A percentile compares a stretch with the other conserved stretches of the same genome.
Evolutionary conservation across 2,113 vertebrate genomes (phyloP).

Genomic region (Antechinus stuartii): DNA sequence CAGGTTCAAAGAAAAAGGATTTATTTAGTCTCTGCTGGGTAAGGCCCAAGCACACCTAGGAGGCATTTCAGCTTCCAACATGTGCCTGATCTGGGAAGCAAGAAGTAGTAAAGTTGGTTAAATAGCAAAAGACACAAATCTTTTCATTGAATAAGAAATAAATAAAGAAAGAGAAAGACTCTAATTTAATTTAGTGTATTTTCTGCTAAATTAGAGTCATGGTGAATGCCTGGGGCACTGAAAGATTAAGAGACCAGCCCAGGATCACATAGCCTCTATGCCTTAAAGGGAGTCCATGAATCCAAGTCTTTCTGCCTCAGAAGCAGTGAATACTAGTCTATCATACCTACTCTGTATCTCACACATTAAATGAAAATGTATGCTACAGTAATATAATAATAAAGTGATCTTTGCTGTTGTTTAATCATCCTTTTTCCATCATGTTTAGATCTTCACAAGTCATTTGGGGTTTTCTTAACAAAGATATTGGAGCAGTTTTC

Average conservation of each 20-base stretch:
- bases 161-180: too few relatives aligned
- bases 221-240: neutral
- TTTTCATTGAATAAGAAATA: too few relatives aligned
- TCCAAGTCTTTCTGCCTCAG: neutral
- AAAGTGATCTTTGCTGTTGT: neutral
- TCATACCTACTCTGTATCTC: neutral
- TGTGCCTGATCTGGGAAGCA: too few relatives aligned
- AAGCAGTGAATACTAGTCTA: neutral
- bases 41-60: too few relatives aligned
- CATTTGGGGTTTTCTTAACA: neutral
- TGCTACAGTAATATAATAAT: neutral
- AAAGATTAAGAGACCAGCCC: neutral
- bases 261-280: neutral
- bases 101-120: too few relatives aligned
- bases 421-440: neutral
- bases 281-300: neutral
- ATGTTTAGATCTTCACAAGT: neutral
- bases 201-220: neutral
- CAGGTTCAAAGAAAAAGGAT: too few relatives aligned
- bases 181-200: neutral
- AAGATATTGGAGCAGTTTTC: neutral
- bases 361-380: neutral
- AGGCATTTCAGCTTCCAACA: too few relatives aligned
- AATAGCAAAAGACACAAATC: too few relatives aligned
- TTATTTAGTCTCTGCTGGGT: too few relatives aligned